A percentile compares a stretch with the other conserved stretches of the same genome.
These are phyloP conservation scores for Eutolmus rufibarbis DNA, from an alignment of 2,888 invertebrate species.

Conservation along the genomic window DNA sequence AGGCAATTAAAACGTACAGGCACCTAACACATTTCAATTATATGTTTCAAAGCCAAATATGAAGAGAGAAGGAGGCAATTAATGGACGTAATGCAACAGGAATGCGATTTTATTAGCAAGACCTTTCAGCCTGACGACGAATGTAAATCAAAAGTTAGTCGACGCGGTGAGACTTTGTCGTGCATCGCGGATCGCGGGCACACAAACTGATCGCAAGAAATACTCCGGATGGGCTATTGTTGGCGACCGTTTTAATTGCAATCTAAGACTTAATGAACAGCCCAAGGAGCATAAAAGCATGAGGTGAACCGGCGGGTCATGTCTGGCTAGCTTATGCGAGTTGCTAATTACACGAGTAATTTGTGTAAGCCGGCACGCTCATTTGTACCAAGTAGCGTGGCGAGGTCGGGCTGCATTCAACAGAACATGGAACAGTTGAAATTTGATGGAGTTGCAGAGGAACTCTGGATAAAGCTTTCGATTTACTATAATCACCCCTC, in stretches of 20 bases:
- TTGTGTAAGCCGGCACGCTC: constrained; percentile 20
- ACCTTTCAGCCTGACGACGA: constrained; percentile 5
- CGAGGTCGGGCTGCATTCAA: neutral
- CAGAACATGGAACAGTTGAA: neutral
- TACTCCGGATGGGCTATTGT: neutral
- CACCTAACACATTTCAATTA: neutral
- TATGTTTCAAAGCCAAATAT: neutral
- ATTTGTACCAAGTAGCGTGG: neutral
- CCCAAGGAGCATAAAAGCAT: neutral
- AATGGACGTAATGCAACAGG: neutral
- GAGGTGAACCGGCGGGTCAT: neutral
- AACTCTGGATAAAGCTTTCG: neutral
- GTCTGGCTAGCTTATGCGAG: neutral
- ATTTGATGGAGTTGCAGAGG: neutral
- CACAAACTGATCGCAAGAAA: neutral
- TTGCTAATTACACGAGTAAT: constrained; percentile 29
- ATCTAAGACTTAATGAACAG: neutral
- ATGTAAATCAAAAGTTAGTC: neutral
- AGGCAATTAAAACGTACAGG: neutral
- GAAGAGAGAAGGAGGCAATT: neutral
- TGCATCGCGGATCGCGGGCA: neutral
- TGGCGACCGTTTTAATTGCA: neutral
- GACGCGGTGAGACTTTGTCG: neutral
- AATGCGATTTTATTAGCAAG: neutral
- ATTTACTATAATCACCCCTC: neutral